Base-by-base conservation (phyloP, 2,888 invertebrate genomes). In the Drosophila tripunctata region DNA sequence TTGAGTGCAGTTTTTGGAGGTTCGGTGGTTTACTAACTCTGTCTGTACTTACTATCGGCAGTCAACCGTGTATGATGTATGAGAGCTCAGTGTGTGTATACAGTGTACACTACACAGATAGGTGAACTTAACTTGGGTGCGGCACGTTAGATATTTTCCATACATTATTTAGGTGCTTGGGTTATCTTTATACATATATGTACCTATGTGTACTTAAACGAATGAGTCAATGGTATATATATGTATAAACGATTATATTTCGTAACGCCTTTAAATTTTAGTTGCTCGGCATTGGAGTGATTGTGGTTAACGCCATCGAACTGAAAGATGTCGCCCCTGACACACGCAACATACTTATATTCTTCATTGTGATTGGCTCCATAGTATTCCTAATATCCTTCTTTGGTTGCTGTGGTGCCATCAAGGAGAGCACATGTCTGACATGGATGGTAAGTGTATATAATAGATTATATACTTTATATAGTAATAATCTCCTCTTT, bases 361-460 rank as follows among this genome's bases (percentile, higher is more conserved):
- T 77, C 8, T 93, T 95, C 72, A 94, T 96, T 66, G 91, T 94
- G 36, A 91, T 96, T 67, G 96, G 96, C 2, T 92, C 93, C 7
- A 88, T 95, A 35, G 94, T 95, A 71, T 95, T 96, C 89, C 88
- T 96, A 72, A 94, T 97, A 71, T 95, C 96, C 0, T 96, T 97
- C 93, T 95, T 97, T 88, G 97, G 97, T 65, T 97, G 97, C 92
- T 97, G 96, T 89, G 97, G 97, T 15, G 96, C 97, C 6, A 94
- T 96, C 71, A 94, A 95, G 74, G 96, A 97, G 91, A 96, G 95
- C 90, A 94, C 96, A 89, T 96, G 96, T 92, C 95, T 97, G 94
- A 94, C 95, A 55, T 93, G 96, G 91, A 95, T 95, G 88, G 96
- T 96, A 91, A 93, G 94, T 76, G 2, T 10, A 17, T 2, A 15